A percentile compares a stretch with the other conserved stretches of the same genome.
These are phyloP conservation scores for Diloba caeruleocephala DNA, from an alignment of 2,888 invertebrate species.

Conservation along the genomic window DNA sequence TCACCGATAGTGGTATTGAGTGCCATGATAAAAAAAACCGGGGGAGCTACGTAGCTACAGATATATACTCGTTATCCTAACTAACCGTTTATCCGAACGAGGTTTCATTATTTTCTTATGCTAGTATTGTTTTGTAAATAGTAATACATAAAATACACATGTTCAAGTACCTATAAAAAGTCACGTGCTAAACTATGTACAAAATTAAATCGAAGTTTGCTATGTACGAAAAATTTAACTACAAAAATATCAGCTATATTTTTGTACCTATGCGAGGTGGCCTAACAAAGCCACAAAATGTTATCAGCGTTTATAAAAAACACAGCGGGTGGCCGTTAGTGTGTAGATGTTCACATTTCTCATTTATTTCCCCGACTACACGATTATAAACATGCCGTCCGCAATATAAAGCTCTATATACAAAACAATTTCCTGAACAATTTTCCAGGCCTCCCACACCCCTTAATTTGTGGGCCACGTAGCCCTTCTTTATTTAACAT, in stretches of 20 bases:
- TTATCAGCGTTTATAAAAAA: conserved; percentile 17
- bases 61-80: no score
- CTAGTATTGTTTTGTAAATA: background rate
- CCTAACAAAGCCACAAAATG: conserved; percentile 7
- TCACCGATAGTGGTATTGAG: no score
- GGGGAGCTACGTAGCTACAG: no score
- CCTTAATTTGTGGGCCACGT: conserved; percentile 55
- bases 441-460: conserved; percentile 44
- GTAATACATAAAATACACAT: background rate
- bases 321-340: conserved; percentile 13
- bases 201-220: conserved; percentile 13
- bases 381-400: conserved; percentile 37
- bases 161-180: background rate
- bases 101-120: no score
- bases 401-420: conserved; percentile 47
- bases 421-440: conserved; percentile 64
- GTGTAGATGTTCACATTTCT: conserved; percentile 20
- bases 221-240: conserved; percentile 6
- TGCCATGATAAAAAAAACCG: no score
- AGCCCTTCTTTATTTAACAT: conserved; percentile 31
- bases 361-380: conserved; percentile 28
- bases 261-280: no score
- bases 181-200: background rate
- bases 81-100: no score
- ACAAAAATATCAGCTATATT: background rate